Percentiles rank a stretch among this genome's conserved stretches.
Evolutionary conservation across 2,797 vertebrate genomes (phyloP).

Genomic region (Melanogrammus aeglefinus): DNA sequence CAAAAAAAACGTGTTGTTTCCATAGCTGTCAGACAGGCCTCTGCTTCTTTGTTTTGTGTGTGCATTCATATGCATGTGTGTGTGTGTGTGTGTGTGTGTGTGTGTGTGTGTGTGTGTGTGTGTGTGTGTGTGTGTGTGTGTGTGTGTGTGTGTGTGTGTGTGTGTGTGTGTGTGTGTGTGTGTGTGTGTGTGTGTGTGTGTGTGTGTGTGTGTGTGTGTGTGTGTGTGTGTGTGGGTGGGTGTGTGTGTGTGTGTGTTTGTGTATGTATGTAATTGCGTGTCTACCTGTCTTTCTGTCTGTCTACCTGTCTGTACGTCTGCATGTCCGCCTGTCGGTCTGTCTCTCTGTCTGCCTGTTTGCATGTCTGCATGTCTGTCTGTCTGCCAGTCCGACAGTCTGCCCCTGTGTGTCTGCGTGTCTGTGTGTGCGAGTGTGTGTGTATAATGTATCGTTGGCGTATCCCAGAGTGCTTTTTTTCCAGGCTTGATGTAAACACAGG

Average conservation of each 20-base stretch:
- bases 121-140: conserved; percentile 1
- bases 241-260: conserved; percentile 2
- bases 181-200: conserved; percentile 12
- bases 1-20: conserved; percentile 18
- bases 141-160: conserved; percentile 2
- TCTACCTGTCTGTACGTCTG: no score
- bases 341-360: conserved; percentile 28
- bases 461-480: background rate
- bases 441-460: background rate
- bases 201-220: background rate
- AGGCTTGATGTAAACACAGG: conserved; percentile 4
- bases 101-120: conserved; percentile 2
- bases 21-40: conserved; percentile 8
- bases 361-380: conserved; percentile 48
- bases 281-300: background rate
- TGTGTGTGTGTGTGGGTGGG: background rate
- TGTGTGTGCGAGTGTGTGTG: background rate
- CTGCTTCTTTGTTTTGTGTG: conserved; percentile 1
- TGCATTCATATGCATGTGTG: conserved; percentile 2
- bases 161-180: conserved; percentile 1
- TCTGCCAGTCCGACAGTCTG: conserved; percentile 17
- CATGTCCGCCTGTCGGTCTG: no score
- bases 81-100: conserved; percentile 15
- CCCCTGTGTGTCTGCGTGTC: background rate
- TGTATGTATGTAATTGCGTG: background rate